Evolutionary conservation across 2,797 vertebrate genomes (phyloP).

Genomic region (Liasis olivaceus): DNA sequence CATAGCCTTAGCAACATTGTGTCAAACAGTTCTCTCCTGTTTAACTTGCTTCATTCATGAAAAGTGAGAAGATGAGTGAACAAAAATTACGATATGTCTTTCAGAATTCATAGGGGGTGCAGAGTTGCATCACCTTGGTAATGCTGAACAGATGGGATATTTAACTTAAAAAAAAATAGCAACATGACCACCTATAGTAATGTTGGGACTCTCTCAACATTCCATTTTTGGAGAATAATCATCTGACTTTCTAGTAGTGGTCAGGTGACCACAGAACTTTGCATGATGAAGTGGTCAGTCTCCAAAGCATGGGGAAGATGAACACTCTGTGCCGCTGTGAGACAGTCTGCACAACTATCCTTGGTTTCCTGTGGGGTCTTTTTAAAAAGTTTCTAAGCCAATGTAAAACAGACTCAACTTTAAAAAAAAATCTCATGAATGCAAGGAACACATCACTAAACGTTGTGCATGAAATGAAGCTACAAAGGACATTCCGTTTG

Average conservation of each 20-base stretch:
- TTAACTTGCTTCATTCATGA: not conserved
- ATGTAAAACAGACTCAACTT: not conserved
- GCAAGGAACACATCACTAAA: not conserved
- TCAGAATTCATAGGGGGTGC: not conserved
- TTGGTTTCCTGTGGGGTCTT: not conserved
- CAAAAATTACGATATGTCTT: not conserved
- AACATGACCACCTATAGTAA: not conserved
- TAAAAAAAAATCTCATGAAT: not conserved
- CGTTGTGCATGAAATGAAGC: not conserved
- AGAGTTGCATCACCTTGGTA: not conserved
- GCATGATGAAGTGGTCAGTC: not conserved
- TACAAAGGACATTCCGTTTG: not conserved
- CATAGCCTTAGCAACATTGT: not conserved
- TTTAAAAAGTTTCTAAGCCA: not conserved
- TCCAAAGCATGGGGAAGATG: not conserved
- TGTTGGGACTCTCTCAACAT: not conserved
- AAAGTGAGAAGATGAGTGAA: not conserved
- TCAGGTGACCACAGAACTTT: not conserved
- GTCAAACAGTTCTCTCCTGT: not conserved
- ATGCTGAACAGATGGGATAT: not conserved
- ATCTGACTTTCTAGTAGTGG: not conserved
- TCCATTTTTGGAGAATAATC: not conserved
- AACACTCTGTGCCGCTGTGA: not conserved
- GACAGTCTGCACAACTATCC: not conserved
- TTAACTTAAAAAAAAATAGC: not conserved